Evolutionary conservation across 2,797 vertebrate genomes (phyloP).

Genomic region (Premnoplex brunnescens): DNA sequence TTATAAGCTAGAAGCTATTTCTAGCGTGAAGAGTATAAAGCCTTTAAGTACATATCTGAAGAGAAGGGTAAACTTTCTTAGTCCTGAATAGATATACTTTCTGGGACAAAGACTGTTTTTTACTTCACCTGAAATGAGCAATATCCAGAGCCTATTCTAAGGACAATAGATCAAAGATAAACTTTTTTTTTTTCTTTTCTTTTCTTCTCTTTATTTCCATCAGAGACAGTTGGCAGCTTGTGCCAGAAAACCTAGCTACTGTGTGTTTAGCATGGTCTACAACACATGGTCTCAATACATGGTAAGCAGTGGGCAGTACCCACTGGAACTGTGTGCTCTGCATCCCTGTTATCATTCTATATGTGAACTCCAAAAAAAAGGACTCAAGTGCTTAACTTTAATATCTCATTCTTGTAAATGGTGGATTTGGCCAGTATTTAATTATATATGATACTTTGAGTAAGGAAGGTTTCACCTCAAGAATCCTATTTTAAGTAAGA

Average conservation of each 20-base stretch:
- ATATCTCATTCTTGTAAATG: neutral
- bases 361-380: neutral
- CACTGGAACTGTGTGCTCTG: neutral
- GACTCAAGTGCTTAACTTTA: neutral
- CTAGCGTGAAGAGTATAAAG: neutral
- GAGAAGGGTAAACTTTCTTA: neutral
- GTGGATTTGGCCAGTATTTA: neutral
- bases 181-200: neutral
- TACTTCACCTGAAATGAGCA: neutral
- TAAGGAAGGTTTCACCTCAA: neutral
- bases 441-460: neutral
- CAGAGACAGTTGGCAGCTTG: neutral
- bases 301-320: neutral
- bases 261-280: neutral
- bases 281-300: accelerated
- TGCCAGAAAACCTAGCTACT: neutral
- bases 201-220: neutral
- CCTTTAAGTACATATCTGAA: neutral
- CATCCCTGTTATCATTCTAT: neutral
- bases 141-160: neutral
- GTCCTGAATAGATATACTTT: neutral
- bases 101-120: neutral
- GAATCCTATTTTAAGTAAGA: neutral
- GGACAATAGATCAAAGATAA: neutral
- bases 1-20: neutral